Evolutionary conservation across 2,888 invertebrate genomes (phyloP).

Genomic region (Cephus spinipes): DNA sequence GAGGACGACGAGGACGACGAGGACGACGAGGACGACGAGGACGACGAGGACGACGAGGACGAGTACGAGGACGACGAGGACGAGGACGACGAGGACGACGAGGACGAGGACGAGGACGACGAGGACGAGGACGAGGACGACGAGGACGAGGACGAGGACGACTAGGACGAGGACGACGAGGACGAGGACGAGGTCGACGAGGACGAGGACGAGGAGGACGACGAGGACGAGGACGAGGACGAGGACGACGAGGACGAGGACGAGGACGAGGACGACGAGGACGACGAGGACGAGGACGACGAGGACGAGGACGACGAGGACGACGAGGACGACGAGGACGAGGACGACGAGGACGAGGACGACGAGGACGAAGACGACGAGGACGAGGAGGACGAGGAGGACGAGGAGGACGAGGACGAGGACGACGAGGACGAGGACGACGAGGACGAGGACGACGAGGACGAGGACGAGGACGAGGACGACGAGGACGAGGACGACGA

Average conservation of each 20-base stretch:
- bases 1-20: neutral
- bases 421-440: no score
- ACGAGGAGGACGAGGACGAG: neutral
- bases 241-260: constrained; percentile 1
- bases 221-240: neutral
- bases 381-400: neutral
- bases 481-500: no score
- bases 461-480: no score
- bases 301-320: no score
- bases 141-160: no score
- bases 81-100: neutral
- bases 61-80: neutral
- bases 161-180: no score
- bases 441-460: no score
- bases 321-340: neutral
- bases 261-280: no score
- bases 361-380: no score
- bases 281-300: neutral
- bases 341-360: neutral
- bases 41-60: no score
- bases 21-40: neutral
- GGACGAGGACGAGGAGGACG: no score
- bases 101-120: neutral
- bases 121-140: neutral
- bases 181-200: neutral